A percentile compares a stretch with the other conserved stretches of the same genome.
Conservation (phyloP, 2,797 vertebrate species). For the Bradypodion pumilum region DNA sequence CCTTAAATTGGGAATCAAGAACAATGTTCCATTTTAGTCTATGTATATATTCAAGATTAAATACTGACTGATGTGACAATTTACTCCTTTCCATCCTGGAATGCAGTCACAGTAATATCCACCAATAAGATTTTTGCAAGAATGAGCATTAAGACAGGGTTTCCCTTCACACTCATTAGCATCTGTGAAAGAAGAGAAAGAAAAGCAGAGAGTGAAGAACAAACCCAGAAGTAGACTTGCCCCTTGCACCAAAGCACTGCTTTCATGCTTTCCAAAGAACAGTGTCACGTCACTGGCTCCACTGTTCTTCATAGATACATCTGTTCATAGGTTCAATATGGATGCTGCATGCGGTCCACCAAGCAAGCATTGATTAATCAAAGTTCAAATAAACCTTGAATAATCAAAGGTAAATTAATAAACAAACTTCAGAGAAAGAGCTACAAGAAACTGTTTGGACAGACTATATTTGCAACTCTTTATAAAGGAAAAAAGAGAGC, state of each 20-base stretch:
- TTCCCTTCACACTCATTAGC: constrained; percentile 93
- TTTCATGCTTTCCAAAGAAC: constrained; percentile 63
- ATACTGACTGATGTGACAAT: constrained; percentile 98
- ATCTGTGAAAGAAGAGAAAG: constrained; percentile 87
- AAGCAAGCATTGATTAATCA: neutral
- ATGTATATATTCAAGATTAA: constrained; percentile 62
- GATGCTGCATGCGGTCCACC: neutral
- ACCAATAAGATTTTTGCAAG: constrained; percentile 99
- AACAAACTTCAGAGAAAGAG: neutral
- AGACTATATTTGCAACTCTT: neutral
- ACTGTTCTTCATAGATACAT: neutral
- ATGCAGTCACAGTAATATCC: constrained; percentile 98
- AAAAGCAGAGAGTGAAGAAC: constrained; percentile 71
- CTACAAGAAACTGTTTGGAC: neutral
- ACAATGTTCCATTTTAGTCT: neutral
- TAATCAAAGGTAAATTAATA: neutral
- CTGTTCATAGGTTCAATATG: constrained; percentile 26
- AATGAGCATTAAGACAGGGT: constrained; percentile 94
- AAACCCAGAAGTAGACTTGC: constrained; percentile 71
- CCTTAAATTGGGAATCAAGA: constrained; percentile 18
- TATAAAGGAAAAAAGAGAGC: neutral
- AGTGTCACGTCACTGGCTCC: neutral
- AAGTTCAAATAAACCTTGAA: neutral
- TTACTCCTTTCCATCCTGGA: constrained; percentile 93
- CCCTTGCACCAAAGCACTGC: constrained; percentile 72